Percentiles rank a stretch among this genome's conserved stretches.
These are phyloP conservation scores for Pyrgilauda ruficollis DNA, from an alignment of 2,113 vertebrate species.

Conservation along the genomic window DNA sequence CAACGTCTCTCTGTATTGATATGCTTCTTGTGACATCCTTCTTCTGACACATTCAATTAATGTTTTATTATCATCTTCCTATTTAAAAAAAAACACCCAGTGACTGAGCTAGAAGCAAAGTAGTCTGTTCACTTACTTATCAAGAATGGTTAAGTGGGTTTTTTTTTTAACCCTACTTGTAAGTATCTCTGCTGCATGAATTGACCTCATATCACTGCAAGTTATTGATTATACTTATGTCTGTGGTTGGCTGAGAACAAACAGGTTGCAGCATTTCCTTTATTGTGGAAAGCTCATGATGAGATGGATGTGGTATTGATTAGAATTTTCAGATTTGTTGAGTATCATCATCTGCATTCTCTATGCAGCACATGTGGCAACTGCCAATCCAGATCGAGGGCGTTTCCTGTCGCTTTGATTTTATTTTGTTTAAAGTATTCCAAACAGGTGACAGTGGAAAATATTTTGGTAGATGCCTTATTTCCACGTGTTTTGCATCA, in stretches of 20 bases:
- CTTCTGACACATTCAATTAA: slow-evolving; percentile 70
- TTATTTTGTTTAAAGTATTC: background rate
- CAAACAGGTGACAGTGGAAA: background rate
- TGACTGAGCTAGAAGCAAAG: slow-evolving; percentile 11
- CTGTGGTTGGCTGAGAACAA: background rate
- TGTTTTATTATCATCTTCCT: slow-evolving; percentile 67
- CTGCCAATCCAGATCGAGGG: fast-evolving
- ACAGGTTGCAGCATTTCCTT: background rate
- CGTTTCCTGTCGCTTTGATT: background rate
- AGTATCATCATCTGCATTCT: background rate
- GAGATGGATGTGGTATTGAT: slow-evolving; percentile 26
- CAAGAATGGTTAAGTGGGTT: slow-evolving; percentile 15
- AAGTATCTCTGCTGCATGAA: background rate
- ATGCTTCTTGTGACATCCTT: slow-evolving; percentile 57
- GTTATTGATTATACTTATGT: background rate
- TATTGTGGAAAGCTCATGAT: background rate
- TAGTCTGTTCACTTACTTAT: slow-evolving; percentile 24
- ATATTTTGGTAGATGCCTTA: background rate
- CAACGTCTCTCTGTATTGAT: slow-evolving; percentile 46
- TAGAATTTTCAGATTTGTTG: background rate
- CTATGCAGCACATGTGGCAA: background rate
- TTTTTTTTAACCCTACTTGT: background rate
- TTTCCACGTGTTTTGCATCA: background rate
- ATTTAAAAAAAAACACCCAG: background rate
- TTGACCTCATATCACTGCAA: slow-evolving; percentile 6